phyloP scores from a whole-genome alignment of 2,888 invertebrate species.

The Scaptodrosophila latifasciaeformis region DNA sequence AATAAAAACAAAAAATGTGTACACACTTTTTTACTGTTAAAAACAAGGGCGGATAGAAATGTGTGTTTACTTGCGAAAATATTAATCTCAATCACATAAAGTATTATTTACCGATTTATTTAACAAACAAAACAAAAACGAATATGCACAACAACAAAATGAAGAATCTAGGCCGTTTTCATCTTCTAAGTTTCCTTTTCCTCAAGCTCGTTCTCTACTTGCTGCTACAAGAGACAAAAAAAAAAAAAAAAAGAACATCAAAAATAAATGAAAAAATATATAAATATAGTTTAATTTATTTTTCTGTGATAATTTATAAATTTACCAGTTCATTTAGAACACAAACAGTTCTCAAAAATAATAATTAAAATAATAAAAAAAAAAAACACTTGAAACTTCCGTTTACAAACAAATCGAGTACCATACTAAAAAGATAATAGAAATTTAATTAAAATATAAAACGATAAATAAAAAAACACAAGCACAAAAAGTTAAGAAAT shows the following conservation, averaged over 20 bases:
- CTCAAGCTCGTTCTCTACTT: constrained; percentile 9
- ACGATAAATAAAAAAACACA: constrained; percentile 17
- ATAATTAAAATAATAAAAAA: not conserved
- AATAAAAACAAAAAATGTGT: constrained; percentile 6
- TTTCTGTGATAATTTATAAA: constrained; percentile 68
- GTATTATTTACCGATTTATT: constrained; percentile 30
- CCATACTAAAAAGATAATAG: constrained; percentile 14
- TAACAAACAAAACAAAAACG: constrained; percentile 6
- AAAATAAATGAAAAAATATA: constrained; percentile 19
- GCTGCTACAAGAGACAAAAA: constrained; percentile 12
- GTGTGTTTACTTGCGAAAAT: too few relatives aligned
- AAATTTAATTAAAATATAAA: constrained; percentile 13
- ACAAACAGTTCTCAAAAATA: not conserved
- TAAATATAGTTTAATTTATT: constrained; percentile 57
- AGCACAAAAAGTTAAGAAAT: not conserved
- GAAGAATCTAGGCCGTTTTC: not conserved
- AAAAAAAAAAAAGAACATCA: constrained; percentile 2
- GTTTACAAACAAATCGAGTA: constrained; percentile 1
- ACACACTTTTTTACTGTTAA: not conserved
- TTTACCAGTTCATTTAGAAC: not conserved
- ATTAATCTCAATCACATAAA: constrained; percentile 37
- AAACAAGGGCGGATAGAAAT: too few relatives aligned
- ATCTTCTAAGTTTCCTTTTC: not conserved
- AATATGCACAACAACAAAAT: constrained; percentile 15
- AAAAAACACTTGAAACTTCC: constrained; percentile 17